These are phyloP conservation scores for Hystrix brachyura DNA, from an alignment of 2,113 vertebrate species.

Conservation along the genomic window DNA sequence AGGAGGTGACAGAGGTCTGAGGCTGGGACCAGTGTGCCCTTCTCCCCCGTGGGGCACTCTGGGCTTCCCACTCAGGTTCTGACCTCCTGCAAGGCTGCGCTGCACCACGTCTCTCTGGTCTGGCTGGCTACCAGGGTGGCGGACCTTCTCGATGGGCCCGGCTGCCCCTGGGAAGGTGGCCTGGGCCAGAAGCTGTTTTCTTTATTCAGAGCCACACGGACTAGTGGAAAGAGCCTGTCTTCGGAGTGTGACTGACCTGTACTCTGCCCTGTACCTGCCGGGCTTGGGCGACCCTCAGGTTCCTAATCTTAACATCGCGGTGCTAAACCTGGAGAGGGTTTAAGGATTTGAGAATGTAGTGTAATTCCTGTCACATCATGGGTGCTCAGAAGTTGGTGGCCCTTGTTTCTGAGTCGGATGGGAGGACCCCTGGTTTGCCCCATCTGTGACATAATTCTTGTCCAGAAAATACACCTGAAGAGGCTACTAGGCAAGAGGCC, in stretches of 20 bases:
- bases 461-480: background rate
- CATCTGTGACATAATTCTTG: background rate
- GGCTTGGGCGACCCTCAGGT: background rate
- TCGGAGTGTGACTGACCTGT: background rate
- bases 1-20: background rate
- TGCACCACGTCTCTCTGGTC: too few relatives aligned
- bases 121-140: background rate
- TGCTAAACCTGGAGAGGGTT: background rate
- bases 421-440: fast-evolving
- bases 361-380: background rate
- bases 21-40: background rate
- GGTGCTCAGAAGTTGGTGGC: background rate
- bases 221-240: background rate
- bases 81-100: background rate
- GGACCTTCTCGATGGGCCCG: fast-evolving
- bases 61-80: background rate
- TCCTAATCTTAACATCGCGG: background rate
- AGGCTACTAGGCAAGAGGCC: background rate
- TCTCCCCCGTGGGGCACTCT: background rate
- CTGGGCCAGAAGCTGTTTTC: background rate
- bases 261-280: background rate
- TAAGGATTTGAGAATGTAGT: background rate
- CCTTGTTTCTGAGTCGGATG: background rate
- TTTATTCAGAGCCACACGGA: background rate
- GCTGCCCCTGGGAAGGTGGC: fast-evolving